phyloP scores from a whole-genome alignment of 2,797 vertebrate genomes.

The Pangasius macronema region DNA sequence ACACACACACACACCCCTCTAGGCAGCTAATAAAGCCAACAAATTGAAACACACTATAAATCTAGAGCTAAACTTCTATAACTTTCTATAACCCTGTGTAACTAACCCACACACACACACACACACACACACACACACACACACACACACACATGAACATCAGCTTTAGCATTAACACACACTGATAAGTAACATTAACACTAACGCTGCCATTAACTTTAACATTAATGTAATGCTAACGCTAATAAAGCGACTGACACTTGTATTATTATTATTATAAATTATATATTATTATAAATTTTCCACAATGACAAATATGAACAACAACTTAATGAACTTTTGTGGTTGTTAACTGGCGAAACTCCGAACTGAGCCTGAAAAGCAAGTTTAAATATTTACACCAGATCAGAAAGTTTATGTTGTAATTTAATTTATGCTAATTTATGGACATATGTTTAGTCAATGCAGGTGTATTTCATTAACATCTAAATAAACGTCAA shows the following conservation, averaged over 20 bases:
- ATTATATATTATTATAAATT: not conserved
- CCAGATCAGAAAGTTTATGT: no score
- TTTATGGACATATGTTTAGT: not conserved
- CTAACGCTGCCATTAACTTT: not conserved
- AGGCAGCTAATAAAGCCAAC: slow-evolving; percentile 6
- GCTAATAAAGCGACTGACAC: not conserved
- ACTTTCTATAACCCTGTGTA: not conserved
- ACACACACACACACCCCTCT: not conserved
- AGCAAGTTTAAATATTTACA: no score
- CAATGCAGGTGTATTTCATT: not conserved
- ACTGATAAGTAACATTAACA: not conserved
- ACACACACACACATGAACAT: slow-evolving; percentile 1
- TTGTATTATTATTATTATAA: not conserved
- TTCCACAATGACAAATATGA: not conserved
- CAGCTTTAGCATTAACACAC: not conserved
- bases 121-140: not conserved
- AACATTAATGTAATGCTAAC: not conserved
- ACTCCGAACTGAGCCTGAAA: no score
- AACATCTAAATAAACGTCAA: not conserved
- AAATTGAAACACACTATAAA: slow-evolving; percentile 13
- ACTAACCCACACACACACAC: not conserved
- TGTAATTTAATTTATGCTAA: no score
- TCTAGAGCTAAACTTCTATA: not conserved
- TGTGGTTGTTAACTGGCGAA: not conserved
- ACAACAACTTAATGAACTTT: not conserved